Evolutionary conservation across 2,888 invertebrate species (phyloP).

Genomic region (Zaprionus obscuricornis): DNA sequence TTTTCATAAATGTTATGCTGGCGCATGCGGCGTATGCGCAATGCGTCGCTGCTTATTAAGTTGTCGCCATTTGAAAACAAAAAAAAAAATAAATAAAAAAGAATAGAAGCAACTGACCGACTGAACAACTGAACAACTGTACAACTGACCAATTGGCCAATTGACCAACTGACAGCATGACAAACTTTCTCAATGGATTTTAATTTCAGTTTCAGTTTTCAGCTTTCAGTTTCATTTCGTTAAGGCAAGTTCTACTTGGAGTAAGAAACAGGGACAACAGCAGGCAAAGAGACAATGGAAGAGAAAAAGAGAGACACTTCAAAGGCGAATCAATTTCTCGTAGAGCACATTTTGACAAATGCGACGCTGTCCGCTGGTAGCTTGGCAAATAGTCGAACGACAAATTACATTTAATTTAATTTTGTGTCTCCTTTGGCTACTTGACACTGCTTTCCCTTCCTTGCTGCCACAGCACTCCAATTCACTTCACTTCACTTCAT

Average conservation of each 20-base stretch:
- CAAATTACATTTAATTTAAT: constrained; percentile 78
- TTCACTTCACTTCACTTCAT: too few relatives aligned
- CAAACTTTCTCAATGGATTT: constrained; percentile 4
- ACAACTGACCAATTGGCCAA: constrained; percentile 8
- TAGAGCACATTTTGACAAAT: constrained; percentile 46
- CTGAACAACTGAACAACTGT: constrained; percentile 25
- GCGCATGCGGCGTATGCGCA: constrained; percentile 49
- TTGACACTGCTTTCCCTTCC: neutral
- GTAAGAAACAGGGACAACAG: too few relatives aligned
- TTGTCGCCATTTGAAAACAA: constrained; percentile 31
- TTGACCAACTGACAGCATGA: too few relatives aligned
- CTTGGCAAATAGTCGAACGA: constrained; percentile 64
- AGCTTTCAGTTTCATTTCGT: constrained; percentile 13
- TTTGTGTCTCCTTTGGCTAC: constrained; percentile 38
- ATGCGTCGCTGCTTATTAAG: constrained; percentile 37
- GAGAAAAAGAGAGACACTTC: too few relatives aligned
- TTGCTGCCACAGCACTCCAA: neutral
- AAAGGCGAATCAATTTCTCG: constrained; percentile 41
- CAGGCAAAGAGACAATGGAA: too few relatives aligned
- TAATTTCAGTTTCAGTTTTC: constrained; percentile 21
- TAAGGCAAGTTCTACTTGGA: too few relatives aligned
- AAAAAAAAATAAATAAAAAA: constrained; percentile 29
- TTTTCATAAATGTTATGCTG: constrained; percentile 35
- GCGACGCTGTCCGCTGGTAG: constrained; percentile 29
- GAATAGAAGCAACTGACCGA: constrained; percentile 3